Evolutionary conservation across 2,113 vertebrate species (phyloP).

Genomic region (Nipponia nippon): DNA sequence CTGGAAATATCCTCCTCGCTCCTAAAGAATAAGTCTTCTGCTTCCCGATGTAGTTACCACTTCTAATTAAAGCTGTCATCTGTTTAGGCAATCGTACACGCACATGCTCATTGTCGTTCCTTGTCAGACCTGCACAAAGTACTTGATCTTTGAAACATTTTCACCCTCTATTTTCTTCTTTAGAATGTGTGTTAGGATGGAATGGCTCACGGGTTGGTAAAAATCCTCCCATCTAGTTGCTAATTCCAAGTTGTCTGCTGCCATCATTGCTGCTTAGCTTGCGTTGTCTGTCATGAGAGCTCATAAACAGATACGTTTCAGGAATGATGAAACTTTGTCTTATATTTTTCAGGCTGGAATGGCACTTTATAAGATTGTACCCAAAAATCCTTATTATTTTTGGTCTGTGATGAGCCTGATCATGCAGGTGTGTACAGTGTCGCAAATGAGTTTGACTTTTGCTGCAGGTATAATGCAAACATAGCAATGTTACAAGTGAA

Average conservation of each 20-base stretch:
- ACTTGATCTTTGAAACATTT: not conserved
- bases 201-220: not conserved
- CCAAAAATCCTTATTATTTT: constrained; percentile 99
- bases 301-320: not conserved
- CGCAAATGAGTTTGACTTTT: not conserved
- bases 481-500: not conserved
- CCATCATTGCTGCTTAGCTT: not conserved
- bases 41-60: not conserved
- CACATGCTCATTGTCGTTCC: not conserved
- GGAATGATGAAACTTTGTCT: not conserved
- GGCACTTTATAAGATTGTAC: constrained; percentile 98
- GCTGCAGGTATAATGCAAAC: not conserved
- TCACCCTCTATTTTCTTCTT: not conserved
- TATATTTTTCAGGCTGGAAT: constrained; percentile 90
- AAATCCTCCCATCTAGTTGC: not conserved
- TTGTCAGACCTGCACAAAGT: not conserved
- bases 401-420: constrained; percentile 99
- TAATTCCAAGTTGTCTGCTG: not conserved
- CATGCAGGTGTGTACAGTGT: constrained; percentile 87
- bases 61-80: not conserved
- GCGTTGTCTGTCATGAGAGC: not conserved
- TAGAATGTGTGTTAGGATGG: not conserved
- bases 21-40: not conserved
- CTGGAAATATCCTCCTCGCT: not conserved
- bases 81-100: not conserved